A percentile compares a stretch with the other conserved stretches of the same genome.
Conservation (phyloP, 92 coral and sea anemone genomes). For the Muricea muricata region DNA sequence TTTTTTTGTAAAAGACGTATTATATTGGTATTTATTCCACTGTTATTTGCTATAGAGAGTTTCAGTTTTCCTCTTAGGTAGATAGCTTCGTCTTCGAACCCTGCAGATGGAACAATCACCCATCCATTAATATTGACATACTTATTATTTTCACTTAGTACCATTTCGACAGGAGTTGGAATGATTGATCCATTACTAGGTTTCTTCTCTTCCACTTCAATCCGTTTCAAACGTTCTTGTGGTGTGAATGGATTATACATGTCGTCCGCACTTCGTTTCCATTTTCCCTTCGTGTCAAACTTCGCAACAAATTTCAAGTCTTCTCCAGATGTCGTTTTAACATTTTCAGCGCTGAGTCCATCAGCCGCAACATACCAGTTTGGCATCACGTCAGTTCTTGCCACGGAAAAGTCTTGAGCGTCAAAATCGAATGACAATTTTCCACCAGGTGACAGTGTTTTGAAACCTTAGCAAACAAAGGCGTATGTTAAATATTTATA, state of each 20-base stretch:
- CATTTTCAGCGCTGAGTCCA: conserved; percentile 54
- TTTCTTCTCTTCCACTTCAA: conserved; percentile 63
- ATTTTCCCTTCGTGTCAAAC: conserved; percentile 76
- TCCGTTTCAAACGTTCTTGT: conserved; percentile 55
- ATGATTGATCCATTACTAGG: conserved; percentile 74
- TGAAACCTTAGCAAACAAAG: conserved; percentile 54
- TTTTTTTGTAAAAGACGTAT: conserved; percentile 51
- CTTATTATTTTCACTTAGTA: conserved; percentile 63
- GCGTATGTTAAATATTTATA: conserved; percentile 7
- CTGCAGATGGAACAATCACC: conserved; percentile 50
- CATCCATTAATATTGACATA: conserved; percentile 65
- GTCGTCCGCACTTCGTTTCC: conserved; percentile 73
- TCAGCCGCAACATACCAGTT: conserved; percentile 74
- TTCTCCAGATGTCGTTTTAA: conserved; percentile 69
- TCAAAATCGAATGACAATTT: conserved; percentile 50
- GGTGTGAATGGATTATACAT: conserved; percentile 76
- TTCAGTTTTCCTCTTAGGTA: conserved; percentile 46
- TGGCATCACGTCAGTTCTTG: conserved; percentile 86
- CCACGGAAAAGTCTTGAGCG: conserved; percentile 71
- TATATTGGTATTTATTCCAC: neutral
- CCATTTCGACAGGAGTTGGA: conserved; percentile 81
- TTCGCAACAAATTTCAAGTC: conserved; percentile 70
- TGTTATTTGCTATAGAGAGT: conserved; percentile 14
- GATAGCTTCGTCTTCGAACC: conserved; percentile 53
- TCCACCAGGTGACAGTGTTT: conserved; percentile 66